Percentiles rank a stretch among this genome's conserved stretches.
Conservation (phyloP, 2,113 vertebrate genomes). For the Gasterosteus nipponicus region DNA sequence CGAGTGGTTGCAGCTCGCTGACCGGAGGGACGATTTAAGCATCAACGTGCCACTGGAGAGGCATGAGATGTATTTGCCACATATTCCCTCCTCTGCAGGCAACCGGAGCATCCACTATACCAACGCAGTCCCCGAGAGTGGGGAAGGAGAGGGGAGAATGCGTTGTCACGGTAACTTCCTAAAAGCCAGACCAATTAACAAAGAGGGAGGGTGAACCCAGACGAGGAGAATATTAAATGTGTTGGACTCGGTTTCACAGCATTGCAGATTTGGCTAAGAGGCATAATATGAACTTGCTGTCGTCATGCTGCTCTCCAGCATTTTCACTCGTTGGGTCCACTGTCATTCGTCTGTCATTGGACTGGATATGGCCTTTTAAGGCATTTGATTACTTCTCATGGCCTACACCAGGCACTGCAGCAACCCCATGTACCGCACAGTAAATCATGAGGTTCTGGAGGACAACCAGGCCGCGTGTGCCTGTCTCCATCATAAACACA, state of each 20-base stretch:
- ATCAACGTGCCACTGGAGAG: constrained; percentile 57
- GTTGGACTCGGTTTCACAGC: constrained; percentile 1
- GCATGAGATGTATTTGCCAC: constrained; percentile 31
- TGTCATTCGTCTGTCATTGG: constrained; percentile 55
- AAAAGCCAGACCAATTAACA: constrained; percentile 39
- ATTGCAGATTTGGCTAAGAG: constrained; percentile 2
- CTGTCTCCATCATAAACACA: constrained; percentile 3
- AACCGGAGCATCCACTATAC: constrained; percentile 31
- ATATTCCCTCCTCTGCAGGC: constrained; percentile 24
- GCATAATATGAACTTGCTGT: background rate
- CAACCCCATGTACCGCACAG: constrained; percentile 38
- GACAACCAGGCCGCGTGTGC: constrained; percentile 14
- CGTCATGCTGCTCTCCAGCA: constrained; percentile 11
- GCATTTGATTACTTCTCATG: constrained; percentile 43
- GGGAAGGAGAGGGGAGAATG: constrained; percentile 17
- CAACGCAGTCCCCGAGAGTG: background rate
- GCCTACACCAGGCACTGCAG: constrained; percentile 25
- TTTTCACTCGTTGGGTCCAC: constrained; percentile 11
- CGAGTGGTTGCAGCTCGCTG: constrained; percentile 49
- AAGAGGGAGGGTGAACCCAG: constrained; percentile 20
- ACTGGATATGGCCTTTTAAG: constrained; percentile 53
- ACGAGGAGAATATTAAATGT: background rate
- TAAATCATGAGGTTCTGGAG: constrained; percentile 18
- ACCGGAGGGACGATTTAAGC: constrained; percentile 55
- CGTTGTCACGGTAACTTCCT: constrained; percentile 52